These are phyloP conservation scores for Poecilobothrus nobilitatus DNA, from an alignment of 2,888 invertebrate genomes.

Conservation along the genomic window DNA sequence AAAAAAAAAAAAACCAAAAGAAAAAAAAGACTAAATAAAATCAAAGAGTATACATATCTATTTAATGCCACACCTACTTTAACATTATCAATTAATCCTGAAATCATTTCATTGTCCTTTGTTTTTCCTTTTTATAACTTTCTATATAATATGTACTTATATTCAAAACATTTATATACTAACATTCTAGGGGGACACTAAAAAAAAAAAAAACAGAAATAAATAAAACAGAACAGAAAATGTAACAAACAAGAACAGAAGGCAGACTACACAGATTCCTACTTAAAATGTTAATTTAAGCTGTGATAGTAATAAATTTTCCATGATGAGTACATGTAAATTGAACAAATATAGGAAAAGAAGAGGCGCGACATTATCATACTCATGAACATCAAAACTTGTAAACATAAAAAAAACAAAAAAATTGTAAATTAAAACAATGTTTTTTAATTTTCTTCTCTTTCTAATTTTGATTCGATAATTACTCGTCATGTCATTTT, in stretches of 20 bases:
- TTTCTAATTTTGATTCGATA: neutral
- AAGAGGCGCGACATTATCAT: neutral
- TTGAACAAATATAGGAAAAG: neutral
- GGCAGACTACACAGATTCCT: neutral
- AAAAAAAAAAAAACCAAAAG: no score
- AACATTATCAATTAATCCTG: neutral
- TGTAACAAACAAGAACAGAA: no score
- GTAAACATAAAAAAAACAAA: neutral
- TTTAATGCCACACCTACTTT: neutral
- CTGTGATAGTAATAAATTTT: neutral
- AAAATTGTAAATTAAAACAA: neutral
- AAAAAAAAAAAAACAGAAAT: no score
- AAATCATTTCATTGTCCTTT: neutral
- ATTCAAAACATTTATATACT: no score
- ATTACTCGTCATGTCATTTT: neutral
- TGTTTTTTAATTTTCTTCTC: neutral
- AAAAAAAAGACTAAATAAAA: no score
- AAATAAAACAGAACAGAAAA: no score
- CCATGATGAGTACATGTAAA: neutral
- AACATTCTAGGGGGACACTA: no score
- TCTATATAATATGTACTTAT: no score
- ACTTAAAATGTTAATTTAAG: neutral
- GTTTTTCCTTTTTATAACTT: no score
- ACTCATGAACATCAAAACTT: neutral
- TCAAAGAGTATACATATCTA: neutral